Evolutionary conservation across 2,797 vertebrate species (phyloP), one percentile per base, ranked within the genome.

Genomic region (Sebastes baramenuke): DNA sequence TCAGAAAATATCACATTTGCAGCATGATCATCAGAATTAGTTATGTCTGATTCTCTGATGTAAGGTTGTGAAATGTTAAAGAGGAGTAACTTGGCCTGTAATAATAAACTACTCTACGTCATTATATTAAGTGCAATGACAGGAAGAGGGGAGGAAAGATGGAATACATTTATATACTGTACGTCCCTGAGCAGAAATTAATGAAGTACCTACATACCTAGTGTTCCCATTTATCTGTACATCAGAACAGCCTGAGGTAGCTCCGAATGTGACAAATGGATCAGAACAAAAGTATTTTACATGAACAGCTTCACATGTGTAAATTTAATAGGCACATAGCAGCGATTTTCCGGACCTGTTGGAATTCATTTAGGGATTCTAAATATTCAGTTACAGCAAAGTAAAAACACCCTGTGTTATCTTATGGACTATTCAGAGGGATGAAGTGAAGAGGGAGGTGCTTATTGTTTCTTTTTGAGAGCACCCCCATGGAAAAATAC

Each of bases 1-100:
- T 76, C 46, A 80, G 77, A 85, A 79, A 81, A 75, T 61, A 80
- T 71, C 59, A 82, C 77, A 76, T 75, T 42, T 58, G 20, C 61
- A 27, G 76, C 36, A 29, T 36, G 49, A 87, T 83, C 74, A 69
- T 71, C 70, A 46, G 69, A 22, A 82, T 75, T 67, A 75, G 66
- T 80, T 69, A 69, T 42, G 67, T 79, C 56, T 70, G 54, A 67
- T 76, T 71, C 36, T 79, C 16, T 78, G 62, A 77, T 68, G 49
- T 22, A 55, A 74, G 59, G 49, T 24, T 20, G 66, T 12, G 49
- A 78, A 76, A 67, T 72, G n/a, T 67, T 80, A 11, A 46, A 73
- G 36, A 49, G 29, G 6, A 71, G 52, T 74, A 69, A 80, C 56
- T 60, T 56, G 29, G 5, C 68, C 67, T 75, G 20, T 55, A 10